These are phyloP conservation scores for Macaria notata DNA, from an alignment of 2,888 invertebrate species.

Conservation along the genomic window DNA sequence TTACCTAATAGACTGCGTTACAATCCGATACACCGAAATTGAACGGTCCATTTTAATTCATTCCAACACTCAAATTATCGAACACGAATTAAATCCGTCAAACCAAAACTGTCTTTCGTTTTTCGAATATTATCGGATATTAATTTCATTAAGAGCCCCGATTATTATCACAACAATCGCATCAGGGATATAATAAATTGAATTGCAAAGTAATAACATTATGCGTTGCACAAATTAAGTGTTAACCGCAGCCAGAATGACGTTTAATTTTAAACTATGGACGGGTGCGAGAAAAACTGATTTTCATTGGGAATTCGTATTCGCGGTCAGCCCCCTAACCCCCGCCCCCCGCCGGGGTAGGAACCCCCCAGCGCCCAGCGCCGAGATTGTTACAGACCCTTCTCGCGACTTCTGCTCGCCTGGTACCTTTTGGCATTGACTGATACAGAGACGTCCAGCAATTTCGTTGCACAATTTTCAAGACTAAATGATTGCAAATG, in stretches of 20 bases:
- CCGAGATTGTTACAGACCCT: conserved; percentile 52
- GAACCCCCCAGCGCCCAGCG: conserved; percentile 31
- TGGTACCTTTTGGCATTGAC: conserved; percentile 81
- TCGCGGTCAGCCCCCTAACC: conserved; percentile 41
- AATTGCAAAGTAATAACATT: conserved; percentile 75
- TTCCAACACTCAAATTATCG: conserved; percentile 35
- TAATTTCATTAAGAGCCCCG: conserved; percentile 73
- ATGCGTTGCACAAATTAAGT: conserved; percentile 74
- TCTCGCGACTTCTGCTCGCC: conserved; percentile 54
- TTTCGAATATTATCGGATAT: conserved; percentile 56
- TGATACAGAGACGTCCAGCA: conserved; percentile 60
- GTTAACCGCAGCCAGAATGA: conserved; percentile 76
- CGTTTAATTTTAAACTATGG: conserved; percentile 79
- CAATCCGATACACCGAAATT: conserved; percentile 10
- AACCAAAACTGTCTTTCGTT: conserved; percentile 46
- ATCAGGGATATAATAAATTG: conserved; percentile 73
- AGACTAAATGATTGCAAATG: conserved; percentile 20
- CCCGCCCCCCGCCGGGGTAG: conserved; percentile 25
- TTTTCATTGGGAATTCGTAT: conserved; percentile 59
- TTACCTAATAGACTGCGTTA: conserved; percentile 9
- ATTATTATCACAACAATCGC: conserved; percentile 71
- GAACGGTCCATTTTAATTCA: conserved; percentile 18
- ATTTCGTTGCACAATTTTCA: conserved; percentile 49
- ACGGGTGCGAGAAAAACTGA: conserved; percentile 71
- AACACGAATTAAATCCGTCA: conserved; percentile 38